Evolutionary conservation across 2,113 vertebrate genomes (phyloP).

Genomic region (Glareola pratincola): DNA sequence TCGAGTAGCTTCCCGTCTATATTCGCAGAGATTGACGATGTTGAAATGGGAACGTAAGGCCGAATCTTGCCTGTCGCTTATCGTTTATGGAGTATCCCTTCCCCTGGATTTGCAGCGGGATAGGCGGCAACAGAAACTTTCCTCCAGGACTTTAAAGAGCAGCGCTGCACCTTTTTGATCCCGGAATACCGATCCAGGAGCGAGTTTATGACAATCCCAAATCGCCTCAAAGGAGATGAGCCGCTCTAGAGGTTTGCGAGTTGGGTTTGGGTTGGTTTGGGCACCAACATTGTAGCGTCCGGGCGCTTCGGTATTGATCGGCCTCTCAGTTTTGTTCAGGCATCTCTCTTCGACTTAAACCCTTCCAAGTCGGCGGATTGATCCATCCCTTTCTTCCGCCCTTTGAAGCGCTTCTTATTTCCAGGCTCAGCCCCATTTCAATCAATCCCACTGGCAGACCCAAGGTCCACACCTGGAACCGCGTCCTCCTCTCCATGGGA

Average conservation of each 20-base stretch:
- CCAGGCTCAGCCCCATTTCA: not conserved
- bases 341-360: not conserved
- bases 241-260: too few species aligned
- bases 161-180: not conserved
- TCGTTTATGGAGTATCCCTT: not conserved
- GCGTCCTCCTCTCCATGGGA: accelerated
- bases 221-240: not conserved
- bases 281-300: accelerated
- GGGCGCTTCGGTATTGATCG: accelerated
- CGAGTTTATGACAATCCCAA: not conserved
- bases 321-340: not conserved
- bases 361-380: not conserved
- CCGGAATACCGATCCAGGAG: not conserved
- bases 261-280: not conserved
- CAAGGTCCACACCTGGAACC: not conserved
- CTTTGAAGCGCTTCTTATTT: accelerated
- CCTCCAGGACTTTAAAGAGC: not conserved
- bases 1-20: not conserved
- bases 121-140: not conserved
- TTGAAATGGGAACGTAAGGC: not conserved
- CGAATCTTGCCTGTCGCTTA: not conserved
- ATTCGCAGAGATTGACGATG: not conserved
- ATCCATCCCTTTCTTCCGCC: not conserved
- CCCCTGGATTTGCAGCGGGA: not conserved
- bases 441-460: not conserved